Evolutionary conservation across 1,140 invertebrate genomes (phyloP).

Genomic region (Aphaenogaster ashmeadi): DNA sequence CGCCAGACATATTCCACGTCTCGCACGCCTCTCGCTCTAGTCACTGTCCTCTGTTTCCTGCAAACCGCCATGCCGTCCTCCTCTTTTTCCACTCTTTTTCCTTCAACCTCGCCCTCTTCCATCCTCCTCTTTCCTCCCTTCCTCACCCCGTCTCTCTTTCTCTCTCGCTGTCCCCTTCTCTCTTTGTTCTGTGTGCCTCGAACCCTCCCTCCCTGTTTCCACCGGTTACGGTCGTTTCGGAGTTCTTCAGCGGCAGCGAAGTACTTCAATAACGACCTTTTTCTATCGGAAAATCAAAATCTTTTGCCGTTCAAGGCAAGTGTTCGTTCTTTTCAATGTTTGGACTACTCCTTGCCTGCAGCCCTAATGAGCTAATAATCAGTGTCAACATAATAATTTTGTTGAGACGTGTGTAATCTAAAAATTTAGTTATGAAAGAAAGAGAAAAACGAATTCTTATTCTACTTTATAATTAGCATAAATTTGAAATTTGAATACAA

Average conservation of each 20-base stretch:
- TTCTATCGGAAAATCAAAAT: constrained; percentile 65
- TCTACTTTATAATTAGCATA: constrained; percentile 7
- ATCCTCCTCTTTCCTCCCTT: constrained; percentile 4
- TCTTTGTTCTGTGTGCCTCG: neutral
- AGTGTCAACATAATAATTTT: neutral
- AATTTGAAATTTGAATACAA: neutral
- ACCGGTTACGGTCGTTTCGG: constrained; percentile 62
- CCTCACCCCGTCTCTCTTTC: neutral
- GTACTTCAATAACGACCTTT: constrained; percentile 63
- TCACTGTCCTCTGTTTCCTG: constrained; percentile 64
- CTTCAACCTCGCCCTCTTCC: constrained; percentile 28
- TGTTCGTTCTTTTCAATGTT: constrained; percentile 43
- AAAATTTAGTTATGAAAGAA: neutral
- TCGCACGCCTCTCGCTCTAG: constrained; percentile 68
- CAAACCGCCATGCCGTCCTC: constrained; percentile 66
- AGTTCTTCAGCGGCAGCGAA: constrained; percentile 55
- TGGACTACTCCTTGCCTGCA: neutral
- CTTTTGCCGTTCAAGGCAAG: constrained; percentile 52
- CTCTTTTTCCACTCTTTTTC: constrained; percentile 57
- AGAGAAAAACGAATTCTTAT: neutral
- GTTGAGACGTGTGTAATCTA: neutral
- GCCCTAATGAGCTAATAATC: neutral
- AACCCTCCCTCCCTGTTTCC: constrained; percentile 13
- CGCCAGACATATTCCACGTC: constrained; percentile 75
- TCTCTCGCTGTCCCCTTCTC: neutral